Evolutionary conservation across 2,797 vertebrate genomes (phyloP), one percentile per base, ranked within the genome.

Genomic region (Philypnodon macrostomus): DNA sequence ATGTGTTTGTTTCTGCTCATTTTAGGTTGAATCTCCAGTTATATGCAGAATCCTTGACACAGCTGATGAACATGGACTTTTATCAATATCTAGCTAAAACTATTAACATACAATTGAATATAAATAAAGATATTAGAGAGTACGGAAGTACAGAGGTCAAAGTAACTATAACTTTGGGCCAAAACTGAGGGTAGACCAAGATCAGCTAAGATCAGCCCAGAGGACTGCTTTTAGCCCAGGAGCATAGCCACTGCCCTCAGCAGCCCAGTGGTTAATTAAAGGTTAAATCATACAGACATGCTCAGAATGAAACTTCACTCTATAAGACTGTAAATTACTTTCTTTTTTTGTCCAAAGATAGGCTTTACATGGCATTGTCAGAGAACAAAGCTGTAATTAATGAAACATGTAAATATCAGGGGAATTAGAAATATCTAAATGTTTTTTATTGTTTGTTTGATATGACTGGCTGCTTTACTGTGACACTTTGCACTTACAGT

Each of bases 41-140:
- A 99, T 99, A 77, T 99, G 97, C 85, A 94, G 93, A 82, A 93
- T 99, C 75, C 86, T 98, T 58, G 95, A 98, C 73, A 96, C 95
- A 12, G 96, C 97, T 30, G 95, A 99, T 58, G 95, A 97, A 79
- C 84, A 94, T 0, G 97, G 97, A 73, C 91, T 97, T 58, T 90
- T 99, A 23, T 98, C 95, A 0, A 67, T 95, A 63, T 93, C 95
- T 69, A 92, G 88, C 80, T 98, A 86, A 87, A 46, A 31, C 9
- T 24, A 21, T 26, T 7, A 1, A 42, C n/a, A n/a, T n/a, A n/a
- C n/a, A n/a, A n/a, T 0, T 7, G 54, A 50, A 13, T 16, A 15
- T 41, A 33, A 38, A 65, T 62, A 65, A 62, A 67, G 33, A 47
- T n/a, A 21, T 18, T 16, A 6, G 11, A 49, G 24, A 55, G 12